Evolutionary conservation across 2,888 invertebrate genomes (phyloP).

Genomic region (Lasioglossum calceatum): DNA sequence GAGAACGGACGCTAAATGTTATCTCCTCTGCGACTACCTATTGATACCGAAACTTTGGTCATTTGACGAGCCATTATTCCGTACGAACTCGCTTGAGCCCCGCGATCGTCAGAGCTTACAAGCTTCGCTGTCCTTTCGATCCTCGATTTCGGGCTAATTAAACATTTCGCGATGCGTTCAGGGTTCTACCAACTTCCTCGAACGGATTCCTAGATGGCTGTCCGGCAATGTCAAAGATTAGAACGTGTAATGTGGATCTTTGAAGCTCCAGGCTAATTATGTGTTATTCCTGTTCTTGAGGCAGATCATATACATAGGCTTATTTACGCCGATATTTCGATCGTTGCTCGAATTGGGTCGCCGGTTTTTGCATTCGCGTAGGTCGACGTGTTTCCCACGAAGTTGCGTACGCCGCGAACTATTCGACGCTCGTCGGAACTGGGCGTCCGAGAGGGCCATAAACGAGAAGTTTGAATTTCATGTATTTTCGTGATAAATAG

Average conservation of each 20-base stretch:
- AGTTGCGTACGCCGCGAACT: slow-evolving; percentile 15
- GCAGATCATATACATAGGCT: not conserved
- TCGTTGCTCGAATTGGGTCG: slow-evolving; percentile 35
- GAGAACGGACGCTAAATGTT: not conserved
- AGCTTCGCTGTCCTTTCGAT: not conserved
- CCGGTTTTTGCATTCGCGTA: not conserved
- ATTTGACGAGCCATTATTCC: not conserved
- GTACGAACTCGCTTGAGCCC: not conserved
- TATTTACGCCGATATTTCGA: not conserved
- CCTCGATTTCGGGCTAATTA: not conserved
- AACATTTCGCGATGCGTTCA: not conserved
- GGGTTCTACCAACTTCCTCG: not conserved
- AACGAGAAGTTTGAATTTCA: slow-evolving; percentile 27
- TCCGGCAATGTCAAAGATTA: slow-evolving; percentile 74
- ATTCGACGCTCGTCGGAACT: slow-evolving; percentile 7
- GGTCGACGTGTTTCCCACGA: not conserved
- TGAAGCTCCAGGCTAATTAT: not conserved
- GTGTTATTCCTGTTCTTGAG: not conserved
- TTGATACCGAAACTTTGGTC: not conserved
- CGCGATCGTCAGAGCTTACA: not conserved
- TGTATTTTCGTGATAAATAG: slow-evolving; percentile 45
- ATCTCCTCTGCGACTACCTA: not conserved
- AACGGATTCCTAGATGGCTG: slow-evolving; percentile 53
- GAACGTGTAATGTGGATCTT: slow-evolving; percentile 35
- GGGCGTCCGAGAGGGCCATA: not conserved